Percentiles rank a stretch among this genome's conserved stretches.
Evolutionary conservation across 2,797 vertebrate species (phyloP).

Genomic region (Rhodeus uyekii): DNA sequence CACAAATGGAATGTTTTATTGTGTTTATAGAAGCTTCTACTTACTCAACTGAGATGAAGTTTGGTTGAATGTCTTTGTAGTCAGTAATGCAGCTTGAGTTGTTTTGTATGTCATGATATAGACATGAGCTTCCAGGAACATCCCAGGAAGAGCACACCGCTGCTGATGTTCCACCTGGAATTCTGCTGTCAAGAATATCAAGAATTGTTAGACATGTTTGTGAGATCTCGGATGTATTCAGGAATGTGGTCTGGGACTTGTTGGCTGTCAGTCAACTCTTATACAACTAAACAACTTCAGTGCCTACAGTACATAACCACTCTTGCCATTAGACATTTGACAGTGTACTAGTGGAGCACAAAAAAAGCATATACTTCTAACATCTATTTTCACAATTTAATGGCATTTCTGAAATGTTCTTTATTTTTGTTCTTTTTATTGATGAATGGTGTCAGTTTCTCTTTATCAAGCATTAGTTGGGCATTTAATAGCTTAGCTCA

Average conservation of each 20-base stretch:
- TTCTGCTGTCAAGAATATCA: conserved; percentile 13
- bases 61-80: conserved; percentile 6
- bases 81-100: background rate
- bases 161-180: conserved; percentile 18
- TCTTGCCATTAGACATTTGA: background rate
- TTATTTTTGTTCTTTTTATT: background rate
- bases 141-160: background rate
- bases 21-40: background rate
- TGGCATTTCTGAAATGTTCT: background rate
- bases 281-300: background rate
- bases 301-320: background rate
- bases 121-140: background rate
- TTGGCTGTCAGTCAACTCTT: conserved; percentile 6
- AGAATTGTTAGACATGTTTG: background rate
- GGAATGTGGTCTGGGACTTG: conserved; percentile 13
- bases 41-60: background rate
- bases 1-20: background rate
- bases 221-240: conserved; percentile 6
- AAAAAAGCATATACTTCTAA: background rate
- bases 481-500: background rate
- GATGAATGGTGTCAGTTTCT: background rate
- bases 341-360: background rate
- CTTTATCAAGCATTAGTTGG: background rate
- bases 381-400: background rate
- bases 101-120: background rate